These are phyloP conservation scores for Osmoderma eremita DNA, from an alignment of 2,888 invertebrate genomes.

Conservation along the genomic window DNA sequence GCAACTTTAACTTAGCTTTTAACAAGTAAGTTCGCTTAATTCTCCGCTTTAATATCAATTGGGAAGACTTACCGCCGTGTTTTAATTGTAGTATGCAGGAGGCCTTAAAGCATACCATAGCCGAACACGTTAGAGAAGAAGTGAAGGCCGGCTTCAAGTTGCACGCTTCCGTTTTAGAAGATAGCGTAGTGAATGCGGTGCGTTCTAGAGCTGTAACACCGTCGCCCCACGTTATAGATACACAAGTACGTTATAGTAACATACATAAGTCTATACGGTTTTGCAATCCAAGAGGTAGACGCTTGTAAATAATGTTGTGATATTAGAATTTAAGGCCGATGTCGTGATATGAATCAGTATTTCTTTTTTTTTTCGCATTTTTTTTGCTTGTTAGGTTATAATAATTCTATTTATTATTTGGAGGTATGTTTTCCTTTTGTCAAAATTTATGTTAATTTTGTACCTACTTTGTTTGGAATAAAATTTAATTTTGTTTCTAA, in stretches of 20 bases:
- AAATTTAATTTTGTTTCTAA: slow-evolving; percentile 25
- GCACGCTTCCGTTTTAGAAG: slow-evolving; percentile 70
- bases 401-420: slow-evolving; percentile 16
- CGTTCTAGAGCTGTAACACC: slow-evolving; percentile 81
- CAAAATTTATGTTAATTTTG: slow-evolving; percentile 31
- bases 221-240: slow-evolving; percentile 70
- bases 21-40: slow-evolving; percentile 54
- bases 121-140: slow-evolving; percentile 63
- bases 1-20: slow-evolving; percentile 59
- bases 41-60: background rate
- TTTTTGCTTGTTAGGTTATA: background rate
- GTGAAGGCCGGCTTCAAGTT: slow-evolving; percentile 66
- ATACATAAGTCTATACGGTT: slow-evolving; percentile 4
- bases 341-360: background rate
- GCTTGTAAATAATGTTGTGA: slow-evolving; percentile 9
- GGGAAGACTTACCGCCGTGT: background rate
- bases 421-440: slow-evolving; percentile 17
- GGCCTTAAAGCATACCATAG: slow-evolving; percentile 59
- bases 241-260: slow-evolving; percentile 60
- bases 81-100: slow-evolving; percentile 60
- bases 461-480: slow-evolving; percentile 22
- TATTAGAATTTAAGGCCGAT: background rate
- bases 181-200: slow-evolving; percentile 70
- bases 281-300: slow-evolving; percentile 24
- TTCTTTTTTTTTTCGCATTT: background rate